phyloP scores from a whole-genome alignment of 1,140 invertebrate genomes.

The Eriocheir sinensis region DNA sequence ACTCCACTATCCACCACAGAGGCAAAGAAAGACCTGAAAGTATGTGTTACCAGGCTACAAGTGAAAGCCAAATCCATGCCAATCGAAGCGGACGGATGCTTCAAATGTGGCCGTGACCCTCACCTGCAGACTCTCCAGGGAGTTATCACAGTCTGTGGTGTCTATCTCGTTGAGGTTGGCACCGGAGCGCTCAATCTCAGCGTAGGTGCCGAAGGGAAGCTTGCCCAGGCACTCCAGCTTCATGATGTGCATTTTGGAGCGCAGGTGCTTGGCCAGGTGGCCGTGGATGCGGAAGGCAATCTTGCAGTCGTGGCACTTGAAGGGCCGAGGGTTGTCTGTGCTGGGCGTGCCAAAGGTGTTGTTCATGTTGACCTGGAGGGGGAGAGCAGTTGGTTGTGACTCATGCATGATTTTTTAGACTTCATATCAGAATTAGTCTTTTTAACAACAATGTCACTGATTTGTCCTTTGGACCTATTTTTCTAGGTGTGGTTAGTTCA shows the following conservation, averaged over 20 bases:
- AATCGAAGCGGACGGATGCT: too few relatives aligned
- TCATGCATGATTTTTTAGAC: too few relatives aligned
- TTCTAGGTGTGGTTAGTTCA: too few relatives aligned
- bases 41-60: too few relatives aligned
- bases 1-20: too few relatives aligned
- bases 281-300: conserved; percentile 98
- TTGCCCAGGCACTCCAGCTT: conserved; percentile 95
- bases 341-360: conserved; percentile 92
- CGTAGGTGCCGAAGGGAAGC: conserved; percentile 97
- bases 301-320: conserved; percentile 97
- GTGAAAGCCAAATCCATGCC: too few relatives aligned
- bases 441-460: too few relatives aligned
- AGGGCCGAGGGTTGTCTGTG: conserved; percentile 94
- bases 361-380: conserved; percentile 86
- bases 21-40: too few relatives aligned
- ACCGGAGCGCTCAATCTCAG: conserved; percentile 95
- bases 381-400: too few relatives aligned
- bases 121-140: conserved; percentile 91
- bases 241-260: conserved; percentile 98
- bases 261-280: conserved; percentile 96
- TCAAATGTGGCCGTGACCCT: conserved; percentile 53
- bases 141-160: conserved; percentile 96
- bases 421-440: too few relatives aligned
- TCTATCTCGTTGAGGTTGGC: conserved; percentile 96
- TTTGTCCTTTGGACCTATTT: too few relatives aligned